Evolutionary conservation across 2,113 vertebrate genomes (phyloP), one percentile per base, ranked within the genome.

Genomic region (Grantiella picta): DNA sequence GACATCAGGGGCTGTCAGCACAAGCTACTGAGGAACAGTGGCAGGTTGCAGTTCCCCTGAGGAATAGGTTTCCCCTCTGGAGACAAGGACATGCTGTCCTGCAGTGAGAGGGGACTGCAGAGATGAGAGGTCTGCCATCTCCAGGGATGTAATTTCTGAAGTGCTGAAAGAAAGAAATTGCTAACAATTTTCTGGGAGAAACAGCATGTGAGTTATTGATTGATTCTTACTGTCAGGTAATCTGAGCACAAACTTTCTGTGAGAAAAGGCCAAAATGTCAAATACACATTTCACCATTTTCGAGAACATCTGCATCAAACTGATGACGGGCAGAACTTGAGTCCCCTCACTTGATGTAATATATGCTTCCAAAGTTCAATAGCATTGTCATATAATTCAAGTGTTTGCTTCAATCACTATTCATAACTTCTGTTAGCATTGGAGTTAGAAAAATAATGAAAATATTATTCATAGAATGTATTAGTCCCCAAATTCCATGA

Each of bases 401-500:
- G 61, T 75, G n/a, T 81, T 96, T 92, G 23, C 88, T 84, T 96
- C 92, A 75, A 53, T 95, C 92, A 78, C 89, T 92, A 96, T 93
- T 96, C 86, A 84, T 95, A 90, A 83, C 76, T 89, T 92, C 90
- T 94, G 60, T 71, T 95, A 86, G 63, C 15, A 2, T 25, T 83
- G 25, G 60, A 93, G 28, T 59, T 75, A 44, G 61, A n/a, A 89
- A 95, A 88, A 95, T 89, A 94, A 94, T 92, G 92, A 96, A 94
- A 95, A 94, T 89, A 90, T 93, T 97, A 96, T 96, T 96, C 96
- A 96, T 79, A 54, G 90, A 93, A 94, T 93, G 50, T 69, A 83
- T 93, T 90, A 95, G 76, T 72, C n/a, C 35, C 45, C 31, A 92
- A 45, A 96, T 84, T 90, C 89, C 76, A 95, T 93, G 93, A 93